Conservation (phyloP, 2,797 vertebrate genomes). For the Microchirus variegatus region DNA sequence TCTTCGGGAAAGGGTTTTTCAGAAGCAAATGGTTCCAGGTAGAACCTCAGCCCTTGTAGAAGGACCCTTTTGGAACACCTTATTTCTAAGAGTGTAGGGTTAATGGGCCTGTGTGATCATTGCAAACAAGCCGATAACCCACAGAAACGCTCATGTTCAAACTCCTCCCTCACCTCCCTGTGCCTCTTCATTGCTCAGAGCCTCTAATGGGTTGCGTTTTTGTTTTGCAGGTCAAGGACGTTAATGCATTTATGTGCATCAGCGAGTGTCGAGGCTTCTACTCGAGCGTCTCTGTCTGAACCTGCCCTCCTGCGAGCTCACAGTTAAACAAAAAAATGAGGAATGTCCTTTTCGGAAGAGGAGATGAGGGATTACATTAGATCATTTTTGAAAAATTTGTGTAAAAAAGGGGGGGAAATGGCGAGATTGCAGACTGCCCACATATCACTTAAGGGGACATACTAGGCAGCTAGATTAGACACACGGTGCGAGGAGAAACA, state of each 20-base stretch:
- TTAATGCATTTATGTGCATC: slow-evolving; percentile 36
- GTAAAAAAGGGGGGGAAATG: neutral
- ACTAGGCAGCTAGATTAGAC: slow-evolving; percentile 45
- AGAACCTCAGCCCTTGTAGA: too few species aligned
- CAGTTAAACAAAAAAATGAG: slow-evolving; percentile 41
- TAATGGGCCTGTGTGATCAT: slow-evolving; percentile 21
- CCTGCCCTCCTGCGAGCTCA: slow-evolving; percentile 52
- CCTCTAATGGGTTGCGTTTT: slow-evolving; percentile 19
- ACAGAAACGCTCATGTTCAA: slow-evolving; percentile 2
- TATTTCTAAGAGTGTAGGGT: too few species aligned
- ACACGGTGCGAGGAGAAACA: slow-evolving; percentile 28
- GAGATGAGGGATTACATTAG: slow-evolving; percentile 26
- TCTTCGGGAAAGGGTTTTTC: too few species aligned
- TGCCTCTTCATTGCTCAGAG: slow-evolving; percentile 4
- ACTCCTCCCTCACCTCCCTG: neutral
- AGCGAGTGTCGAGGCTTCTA: slow-evolving; percentile 38
- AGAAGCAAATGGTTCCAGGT: too few species aligned
- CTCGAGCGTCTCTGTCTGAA: slow-evolving; percentile 50
- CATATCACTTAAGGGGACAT: slow-evolving; percentile 39
- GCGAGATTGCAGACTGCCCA: slow-evolving; percentile 13
- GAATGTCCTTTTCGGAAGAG: slow-evolving; percentile 34
- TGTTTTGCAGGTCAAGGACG: slow-evolving; percentile 49
- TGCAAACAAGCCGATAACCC: slow-evolving; percentile 33
- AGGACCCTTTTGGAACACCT: too few species aligned
- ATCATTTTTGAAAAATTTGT: slow-evolving; percentile 30